Evolutionary conservation across 2,113 vertebrate species (phyloP).

Genomic region (Rhinopomastus cyanomelas): DNA sequence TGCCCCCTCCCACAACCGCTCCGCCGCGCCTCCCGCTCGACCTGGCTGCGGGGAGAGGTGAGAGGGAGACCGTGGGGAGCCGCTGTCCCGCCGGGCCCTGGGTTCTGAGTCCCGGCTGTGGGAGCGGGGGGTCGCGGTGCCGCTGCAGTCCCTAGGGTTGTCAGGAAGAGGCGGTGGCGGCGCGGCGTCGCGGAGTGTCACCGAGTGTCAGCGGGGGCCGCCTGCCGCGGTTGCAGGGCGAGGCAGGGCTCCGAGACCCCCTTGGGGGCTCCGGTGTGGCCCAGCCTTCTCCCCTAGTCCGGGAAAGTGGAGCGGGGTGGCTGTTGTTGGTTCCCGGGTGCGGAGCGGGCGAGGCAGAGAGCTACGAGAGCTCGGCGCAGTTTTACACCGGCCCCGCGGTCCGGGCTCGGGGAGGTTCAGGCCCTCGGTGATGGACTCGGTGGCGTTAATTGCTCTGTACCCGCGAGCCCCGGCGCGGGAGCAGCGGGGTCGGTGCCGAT

Average conservation of each 20-base stretch:
- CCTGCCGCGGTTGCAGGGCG: not conserved
- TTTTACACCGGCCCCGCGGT: fast-evolving
- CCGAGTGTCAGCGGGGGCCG: not conserved
- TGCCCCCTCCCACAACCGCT: not conserved
- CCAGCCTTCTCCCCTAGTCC: not conserved
- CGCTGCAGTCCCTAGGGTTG: not conserved
- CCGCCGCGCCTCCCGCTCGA: not conserved
- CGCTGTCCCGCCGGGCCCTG: not conserved
- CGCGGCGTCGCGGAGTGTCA: not conserved
- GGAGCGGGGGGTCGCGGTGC: not conserved
- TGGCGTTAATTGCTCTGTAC: fast-evolving
- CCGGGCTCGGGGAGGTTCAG: not conserved
- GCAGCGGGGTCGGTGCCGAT: fast-evolving
- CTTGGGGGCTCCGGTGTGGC: not conserved
- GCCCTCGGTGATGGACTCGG: not conserved
- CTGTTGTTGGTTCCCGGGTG: not conserved
- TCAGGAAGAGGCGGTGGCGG: not conserved
- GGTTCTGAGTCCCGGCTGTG: too few species aligned
- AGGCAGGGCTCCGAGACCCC: not conserved
- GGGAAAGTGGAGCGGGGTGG: too few species aligned
- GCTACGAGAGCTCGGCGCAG: not conserved
- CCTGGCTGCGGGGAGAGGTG: not conserved
- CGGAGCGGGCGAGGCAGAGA: not conserved
- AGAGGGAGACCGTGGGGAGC: not conserved
- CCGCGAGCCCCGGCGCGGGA: fast-evolving